Base-by-base conservation (phyloP, 2,797 vertebrate species). In the Myotis planiceps region DNA sequence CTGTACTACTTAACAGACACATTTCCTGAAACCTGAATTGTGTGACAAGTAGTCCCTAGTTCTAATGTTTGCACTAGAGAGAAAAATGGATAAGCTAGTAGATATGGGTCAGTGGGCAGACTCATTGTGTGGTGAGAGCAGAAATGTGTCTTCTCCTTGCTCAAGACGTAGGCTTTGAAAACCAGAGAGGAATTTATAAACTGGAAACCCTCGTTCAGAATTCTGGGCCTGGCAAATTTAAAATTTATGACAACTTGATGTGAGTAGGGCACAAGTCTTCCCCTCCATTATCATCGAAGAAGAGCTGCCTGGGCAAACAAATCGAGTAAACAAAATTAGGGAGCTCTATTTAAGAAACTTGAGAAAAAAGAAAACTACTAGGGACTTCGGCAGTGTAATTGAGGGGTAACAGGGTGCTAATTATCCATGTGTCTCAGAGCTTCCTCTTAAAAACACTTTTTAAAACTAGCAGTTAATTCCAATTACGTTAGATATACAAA, bases 331-430 rank as follows among this genome's bases (percentile, higher is more conserved):
- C 85, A 95, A 90, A 96, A 96, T 95, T 71, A 96, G 87, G 83
- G 75, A 42, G 85, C 53, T 76, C 71, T 89, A 88, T 90, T 96
- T 97, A 93, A 97, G 90, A 65, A 95, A 97, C 49, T 82, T 65
- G 66, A 90, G 90, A 63, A 81, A 91, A 96, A 79, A 95, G 92
- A 86, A 90, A 86, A 88, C 95, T 94, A 71, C 49, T 58, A 94
- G 55, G 71, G 81, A 85, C 84, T 69, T 93, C 65, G 85, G 90
- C 95, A 92, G 86, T 85, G 92, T 97, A 97, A 98, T 94, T 95
- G 95, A 95, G 96, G 94, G 90, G 69, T 90, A 84, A 90, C 92
- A 95, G 60, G 47, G 80, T 82, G 74, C 74, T 97, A 97, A 97
- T 95, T 97, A 97, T 65, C 94, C 83, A 68, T 39, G 90, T 42